Conservation (phyloP, 1,140 invertebrate species). For the Aphelinus atriplicis region DNA sequence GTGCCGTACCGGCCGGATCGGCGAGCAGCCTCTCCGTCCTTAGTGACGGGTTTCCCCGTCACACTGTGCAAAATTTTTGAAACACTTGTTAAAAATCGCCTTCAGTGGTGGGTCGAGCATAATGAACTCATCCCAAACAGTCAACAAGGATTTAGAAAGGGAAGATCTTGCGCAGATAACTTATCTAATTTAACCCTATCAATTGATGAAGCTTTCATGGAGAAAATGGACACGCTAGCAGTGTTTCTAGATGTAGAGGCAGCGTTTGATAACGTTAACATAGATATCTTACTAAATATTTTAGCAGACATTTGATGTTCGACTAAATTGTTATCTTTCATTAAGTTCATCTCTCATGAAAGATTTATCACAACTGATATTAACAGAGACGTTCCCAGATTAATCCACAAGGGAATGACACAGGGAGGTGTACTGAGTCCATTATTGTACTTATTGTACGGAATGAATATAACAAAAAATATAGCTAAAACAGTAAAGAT, state of each 20-base stretch:
- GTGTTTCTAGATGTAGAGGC: constrained; percentile 12
- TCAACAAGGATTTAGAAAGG: not conserved
- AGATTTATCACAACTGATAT: not conserved
- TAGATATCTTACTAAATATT: not conserved
- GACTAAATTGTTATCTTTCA: not conserved
- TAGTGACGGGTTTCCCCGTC: no score
- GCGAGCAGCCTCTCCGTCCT: no score
- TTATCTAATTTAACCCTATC: not conserved
- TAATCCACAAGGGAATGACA: not conserved
- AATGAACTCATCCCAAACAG: not conserved
- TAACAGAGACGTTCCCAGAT: not conserved
- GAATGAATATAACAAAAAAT: not conserved
- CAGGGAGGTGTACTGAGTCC: constrained; percentile 14
- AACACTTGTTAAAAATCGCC: not conserved
- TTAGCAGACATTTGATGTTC: not conserved
- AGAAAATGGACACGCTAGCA: not conserved
- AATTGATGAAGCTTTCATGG: constrained; percentile 14
- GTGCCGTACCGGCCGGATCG: no score
- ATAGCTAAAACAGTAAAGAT: not conserved
- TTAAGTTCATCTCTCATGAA: not conserved
- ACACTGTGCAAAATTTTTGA: not conserved
- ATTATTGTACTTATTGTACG: constrained; percentile 9
- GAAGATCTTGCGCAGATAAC: constrained; percentile 18
- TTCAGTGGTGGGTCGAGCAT: not conserved
- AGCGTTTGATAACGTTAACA: constrained; percentile 19